These are phyloP conservation scores for Stenoptilia bipunctidactyla DNA, from an alignment of 2,888 invertebrate genomes.

Conservation along the genomic window DNA sequence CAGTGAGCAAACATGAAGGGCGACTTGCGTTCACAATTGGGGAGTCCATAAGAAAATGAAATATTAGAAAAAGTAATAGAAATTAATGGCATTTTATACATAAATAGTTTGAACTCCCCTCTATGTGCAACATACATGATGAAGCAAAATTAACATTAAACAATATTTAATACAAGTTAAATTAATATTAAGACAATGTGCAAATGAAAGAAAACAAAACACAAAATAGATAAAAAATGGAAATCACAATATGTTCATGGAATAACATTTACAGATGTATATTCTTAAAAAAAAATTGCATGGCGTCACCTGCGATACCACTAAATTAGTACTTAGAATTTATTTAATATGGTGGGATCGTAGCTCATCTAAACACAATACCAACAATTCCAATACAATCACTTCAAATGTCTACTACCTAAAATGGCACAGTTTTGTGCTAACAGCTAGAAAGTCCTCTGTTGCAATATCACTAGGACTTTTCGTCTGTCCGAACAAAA, in stretches of 20 bases:
- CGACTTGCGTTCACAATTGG: slow-evolving; percentile 22
- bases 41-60: slow-evolving; percentile 12
- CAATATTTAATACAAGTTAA: slow-evolving; percentile 26
- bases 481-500: neutral
- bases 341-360: slow-evolving; percentile 68
- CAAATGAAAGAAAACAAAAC: slow-evolving; percentile 39
- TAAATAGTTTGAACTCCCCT: slow-evolving; percentile 11
- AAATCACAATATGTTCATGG: slow-evolving; percentile 64
- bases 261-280: slow-evolving; percentile 53
- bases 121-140: slow-evolving; percentile 28
- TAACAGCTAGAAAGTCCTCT: neutral
- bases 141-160: slow-evolving; percentile 42
- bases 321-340: slow-evolving; percentile 63
- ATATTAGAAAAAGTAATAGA: slow-evolving; percentile 7
- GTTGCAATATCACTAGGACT: neutral
- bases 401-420: slow-evolving; percentile 57
- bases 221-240: slow-evolving; percentile 47
- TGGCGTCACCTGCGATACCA: slow-evolving; percentile 54
- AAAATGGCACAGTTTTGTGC: neutral
- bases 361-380: slow-evolving; percentile 68
- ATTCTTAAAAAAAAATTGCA: slow-evolving; percentile 32
- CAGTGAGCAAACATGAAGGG: slow-evolving; percentile 42
- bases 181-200: slow-evolving; percentile 33
- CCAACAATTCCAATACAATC: slow-evolving; percentile 63
- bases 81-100: slow-evolving; percentile 12